These are phyloP conservation scores for Ctenosaura bakeri DNA, from an alignment of 2,797 vertebrate genomes.

Conservation along the genomic window DNA sequence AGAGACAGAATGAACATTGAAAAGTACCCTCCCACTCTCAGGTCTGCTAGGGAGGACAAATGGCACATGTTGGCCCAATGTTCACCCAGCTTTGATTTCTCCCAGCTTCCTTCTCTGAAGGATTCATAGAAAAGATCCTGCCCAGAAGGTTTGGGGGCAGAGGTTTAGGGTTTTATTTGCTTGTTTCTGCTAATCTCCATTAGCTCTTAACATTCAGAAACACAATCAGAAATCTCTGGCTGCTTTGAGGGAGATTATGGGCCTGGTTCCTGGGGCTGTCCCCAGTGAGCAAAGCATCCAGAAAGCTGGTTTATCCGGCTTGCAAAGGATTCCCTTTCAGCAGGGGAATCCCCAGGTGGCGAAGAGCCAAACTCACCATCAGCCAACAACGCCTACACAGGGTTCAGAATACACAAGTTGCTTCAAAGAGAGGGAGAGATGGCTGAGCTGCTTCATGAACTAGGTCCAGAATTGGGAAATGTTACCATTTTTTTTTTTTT, in stretches of 20 bases:
- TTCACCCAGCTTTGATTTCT: not conserved
- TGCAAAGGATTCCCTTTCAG: not conserved
- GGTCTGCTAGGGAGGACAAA: no score
- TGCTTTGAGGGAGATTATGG: not conserved
- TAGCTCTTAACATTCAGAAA: constrained; percentile 14
- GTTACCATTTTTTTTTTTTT: no score
- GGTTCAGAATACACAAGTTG: not conserved
- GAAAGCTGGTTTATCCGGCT: constrained; percentile 51
- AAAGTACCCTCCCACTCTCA: not conserved
- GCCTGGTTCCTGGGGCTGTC: constrained; percentile 31
- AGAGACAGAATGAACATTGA: not conserved
- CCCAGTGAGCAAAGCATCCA: not conserved
- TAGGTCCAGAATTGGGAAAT: not conserved
- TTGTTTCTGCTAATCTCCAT: constrained; percentile 18
- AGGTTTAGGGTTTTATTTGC: not conserved
- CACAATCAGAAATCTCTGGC: not conserved
- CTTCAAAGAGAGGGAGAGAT: not conserved
- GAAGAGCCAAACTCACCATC: constrained; percentile 31
- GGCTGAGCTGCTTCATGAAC: not conserved
- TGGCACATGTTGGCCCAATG: not conserved
- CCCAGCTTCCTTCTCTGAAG: not conserved
- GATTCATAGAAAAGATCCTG: not conserved
- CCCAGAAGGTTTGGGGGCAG: not conserved
- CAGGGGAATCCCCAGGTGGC: constrained; percentile 45
- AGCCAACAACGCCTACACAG: constrained; percentile 2